Conservation (phyloP, 2,113 vertebrate genomes). For the Aplodontia rufa region DNA sequence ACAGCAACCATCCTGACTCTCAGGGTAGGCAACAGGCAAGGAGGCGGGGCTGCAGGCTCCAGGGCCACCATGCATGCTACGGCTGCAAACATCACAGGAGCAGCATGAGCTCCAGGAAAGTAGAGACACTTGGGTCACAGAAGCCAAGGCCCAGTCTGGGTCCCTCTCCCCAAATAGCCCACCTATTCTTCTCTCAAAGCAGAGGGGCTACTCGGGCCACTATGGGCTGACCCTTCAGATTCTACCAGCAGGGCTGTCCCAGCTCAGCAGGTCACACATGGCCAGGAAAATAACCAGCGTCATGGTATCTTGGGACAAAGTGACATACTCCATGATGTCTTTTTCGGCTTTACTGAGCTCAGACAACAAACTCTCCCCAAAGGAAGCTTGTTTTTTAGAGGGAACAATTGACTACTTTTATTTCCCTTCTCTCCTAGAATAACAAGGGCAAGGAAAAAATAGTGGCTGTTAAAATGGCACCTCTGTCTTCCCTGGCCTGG, state of each 20-base stretch:
- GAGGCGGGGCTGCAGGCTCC: not conserved
- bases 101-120: not conserved
- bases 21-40: not conserved
- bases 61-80: not conserved
- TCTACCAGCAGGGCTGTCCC: not conserved
- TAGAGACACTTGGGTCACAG: fast-evolving
- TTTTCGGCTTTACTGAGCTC: not conserved
- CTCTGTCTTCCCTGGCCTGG: slow-evolving; percentile 54
- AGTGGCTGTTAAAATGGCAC: slow-evolving; percentile 23
- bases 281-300: not conserved
- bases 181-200: not conserved
- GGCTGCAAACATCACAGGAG: not conserved
- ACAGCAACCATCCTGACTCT: not conserved
- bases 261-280: not conserved
- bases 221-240: not conserved
- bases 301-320: not conserved
- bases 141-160: not conserved
- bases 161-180: not conserved
- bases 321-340: not conserved
- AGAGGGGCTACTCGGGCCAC: fast-evolving
- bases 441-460: slow-evolving; percentile 23
- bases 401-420: slow-evolving; percentile 49
- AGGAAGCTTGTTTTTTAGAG: slow-evolving; percentile 3
- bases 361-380: not conserved
- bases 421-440: slow-evolving; percentile 65